phyloP scores from a whole-genome alignment of 2,888 invertebrate species.

The Agrotis puta region DNA sequence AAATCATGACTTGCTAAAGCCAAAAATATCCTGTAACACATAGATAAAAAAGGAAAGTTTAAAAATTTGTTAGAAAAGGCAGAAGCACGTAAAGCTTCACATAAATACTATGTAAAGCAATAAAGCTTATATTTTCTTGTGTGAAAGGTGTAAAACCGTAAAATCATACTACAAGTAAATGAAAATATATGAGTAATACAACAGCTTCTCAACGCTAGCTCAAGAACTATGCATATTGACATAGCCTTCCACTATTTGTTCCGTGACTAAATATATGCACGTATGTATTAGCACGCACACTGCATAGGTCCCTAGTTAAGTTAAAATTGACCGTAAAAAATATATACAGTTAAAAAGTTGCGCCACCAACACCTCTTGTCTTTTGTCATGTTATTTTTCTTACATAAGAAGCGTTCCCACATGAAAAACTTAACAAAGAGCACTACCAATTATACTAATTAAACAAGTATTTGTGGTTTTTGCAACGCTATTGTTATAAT shows the following conservation, averaged over 20 bases:
- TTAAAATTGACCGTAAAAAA: constrained; percentile 23
- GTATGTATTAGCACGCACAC: constrained; percentile 22
- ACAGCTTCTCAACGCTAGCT: constrained; percentile 18
- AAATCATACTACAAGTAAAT: constrained; percentile 3
- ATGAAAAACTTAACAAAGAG: constrained; percentile 54
- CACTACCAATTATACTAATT: constrained; percentile 50
- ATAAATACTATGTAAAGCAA: no score
- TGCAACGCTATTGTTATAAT: constrained; percentile 51
- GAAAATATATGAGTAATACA: constrained; percentile 12
- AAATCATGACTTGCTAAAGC: no score
- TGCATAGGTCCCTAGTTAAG: not conserved
- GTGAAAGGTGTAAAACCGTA: constrained; percentile 14
- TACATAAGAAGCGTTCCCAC: constrained; percentile 57
- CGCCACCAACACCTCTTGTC: constrained; percentile 16
- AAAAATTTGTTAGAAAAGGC: not conserved
- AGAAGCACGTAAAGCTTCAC: no score
- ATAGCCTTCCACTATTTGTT: constrained; percentile 26
- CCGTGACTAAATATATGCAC: constrained; percentile 9
- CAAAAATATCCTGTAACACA: no score
- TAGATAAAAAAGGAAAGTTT: no score
- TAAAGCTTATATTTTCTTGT: not conserved
- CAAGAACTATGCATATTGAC: constrained; percentile 21
- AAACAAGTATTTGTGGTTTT: constrained; percentile 33
- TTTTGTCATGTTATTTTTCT: constrained; percentile 45
- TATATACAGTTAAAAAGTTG: constrained; percentile 32